These are phyloP conservation scores for Geotrypetes seraphini DNA, from an alignment of 2,797 vertebrate genomes.

Conservation along the genomic window DNA sequence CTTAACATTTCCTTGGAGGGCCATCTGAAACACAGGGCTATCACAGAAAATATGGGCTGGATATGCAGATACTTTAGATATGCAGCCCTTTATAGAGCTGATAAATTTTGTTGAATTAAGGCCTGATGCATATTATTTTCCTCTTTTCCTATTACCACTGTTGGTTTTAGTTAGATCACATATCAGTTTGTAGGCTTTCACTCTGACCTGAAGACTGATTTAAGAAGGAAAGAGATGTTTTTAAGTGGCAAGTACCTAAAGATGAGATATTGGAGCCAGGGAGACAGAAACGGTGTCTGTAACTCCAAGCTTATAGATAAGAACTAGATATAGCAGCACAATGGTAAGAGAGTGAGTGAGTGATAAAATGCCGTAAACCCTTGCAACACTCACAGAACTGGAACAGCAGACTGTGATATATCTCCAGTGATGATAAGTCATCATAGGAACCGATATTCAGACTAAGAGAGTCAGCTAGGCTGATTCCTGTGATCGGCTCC, in stretches of 20 bases:
- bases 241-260: conserved; percentile 25
- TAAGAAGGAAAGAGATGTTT: conserved; percentile 19
- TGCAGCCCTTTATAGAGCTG: no score
- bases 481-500: no score
- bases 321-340: conserved; percentile 16
- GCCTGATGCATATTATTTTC: no score
- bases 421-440: conserved; percentile 10
- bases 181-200: background rate
- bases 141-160: no score
- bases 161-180: background rate
- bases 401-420: background rate
- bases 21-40: no score
- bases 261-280: conserved; percentile 22
- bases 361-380: conserved; percentile 28
- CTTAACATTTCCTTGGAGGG: no score
- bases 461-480: no score
- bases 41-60: no score
- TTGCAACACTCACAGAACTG: conserved; percentile 23
- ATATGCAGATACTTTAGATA: no score
- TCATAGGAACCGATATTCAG: no score
- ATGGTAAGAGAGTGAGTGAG: conserved; percentile 30
- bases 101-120: no score
- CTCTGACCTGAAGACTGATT: conserved; percentile 15
- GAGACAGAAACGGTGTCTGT: conserved; percentile 11
- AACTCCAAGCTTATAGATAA: conserved; percentile 27